These are phyloP conservation scores for Mantis religiosa DNA, from an alignment of 2,888 invertebrate species.

Conservation along the genomic window DNA sequence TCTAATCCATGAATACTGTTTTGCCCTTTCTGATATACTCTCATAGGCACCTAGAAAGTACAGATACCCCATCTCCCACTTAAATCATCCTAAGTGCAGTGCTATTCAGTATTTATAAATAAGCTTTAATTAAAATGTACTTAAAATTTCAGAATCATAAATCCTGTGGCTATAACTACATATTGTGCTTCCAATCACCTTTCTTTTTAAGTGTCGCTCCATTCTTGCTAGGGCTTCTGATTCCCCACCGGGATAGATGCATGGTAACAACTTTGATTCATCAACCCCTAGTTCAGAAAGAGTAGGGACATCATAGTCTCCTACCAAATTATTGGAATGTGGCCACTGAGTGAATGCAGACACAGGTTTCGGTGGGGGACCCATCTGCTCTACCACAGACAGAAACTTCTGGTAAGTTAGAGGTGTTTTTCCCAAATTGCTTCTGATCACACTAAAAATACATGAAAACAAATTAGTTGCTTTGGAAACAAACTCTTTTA, in stretches of 20 bases:
- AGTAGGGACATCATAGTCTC: slow-evolving; percentile 51
- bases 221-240: slow-evolving; percentile 57
- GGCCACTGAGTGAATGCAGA: slow-evolving; percentile 47
- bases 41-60: too few relatives aligned
- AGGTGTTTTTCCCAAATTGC: slow-evolving; percentile 57
- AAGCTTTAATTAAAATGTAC: too few relatives aligned
- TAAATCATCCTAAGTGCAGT: too few relatives aligned
- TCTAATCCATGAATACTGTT: too few relatives aligned
- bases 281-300: slow-evolving; percentile 51
- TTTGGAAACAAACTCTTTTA: neutral
- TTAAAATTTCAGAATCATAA: neutral
- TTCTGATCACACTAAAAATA: slow-evolving; percentile 47
- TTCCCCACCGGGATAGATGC: slow-evolving; percentile 61
- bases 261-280: slow-evolving; percentile 47
- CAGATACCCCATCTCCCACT: too few relatives aligned
- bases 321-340: slow-evolving; percentile 41
- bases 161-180: neutral
- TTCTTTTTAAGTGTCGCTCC: slow-evolving; percentile 47
- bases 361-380: slow-evolving; percentile 41
- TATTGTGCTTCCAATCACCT: neutral
- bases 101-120: too few relatives aligned
- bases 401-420: slow-evolving; percentile 63
- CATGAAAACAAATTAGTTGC: neutral
- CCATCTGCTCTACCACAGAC: slow-evolving; percentile 45
- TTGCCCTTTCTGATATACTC: too few relatives aligned